phyloP scores from a whole-genome alignment of 2,888 invertebrate species.

The Gortyna flavago region DNA sequence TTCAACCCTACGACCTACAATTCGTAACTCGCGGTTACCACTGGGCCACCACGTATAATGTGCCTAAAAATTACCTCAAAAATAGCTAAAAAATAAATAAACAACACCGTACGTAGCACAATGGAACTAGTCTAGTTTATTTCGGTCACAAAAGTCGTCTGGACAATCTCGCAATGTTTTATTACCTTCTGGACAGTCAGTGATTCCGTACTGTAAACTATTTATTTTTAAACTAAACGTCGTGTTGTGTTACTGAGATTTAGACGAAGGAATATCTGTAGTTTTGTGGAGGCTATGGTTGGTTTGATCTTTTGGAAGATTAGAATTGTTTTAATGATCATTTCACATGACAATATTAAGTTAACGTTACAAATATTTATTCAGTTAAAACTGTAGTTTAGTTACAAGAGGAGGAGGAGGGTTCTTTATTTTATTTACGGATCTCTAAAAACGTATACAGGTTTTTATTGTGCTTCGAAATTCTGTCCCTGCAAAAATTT shows the following conservation, averaged over 20 bases:
- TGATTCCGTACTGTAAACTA: slow-evolving; percentile 57
- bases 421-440: neutral
- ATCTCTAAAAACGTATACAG: slow-evolving; percentile 1
- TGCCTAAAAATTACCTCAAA: slow-evolving; percentile 26
- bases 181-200: slow-evolving; percentile 63
- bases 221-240: slow-evolving; percentile 64
- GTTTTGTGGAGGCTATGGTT: neutral
- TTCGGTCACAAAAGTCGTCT: slow-evolving; percentile 67
- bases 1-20: neutral
- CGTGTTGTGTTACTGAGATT: slow-evolving; percentile 42
- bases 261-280: slow-evolving; percentile 9
- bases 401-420: neutral
- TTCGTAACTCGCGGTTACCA: neutral
- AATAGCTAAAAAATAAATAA: slow-evolving; percentile 36
- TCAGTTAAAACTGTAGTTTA: neutral
- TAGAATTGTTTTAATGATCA: too few species aligned
- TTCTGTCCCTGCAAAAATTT: neutral
- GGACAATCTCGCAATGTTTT: slow-evolving; percentile 67
- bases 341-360: neutral
- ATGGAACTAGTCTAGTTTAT: slow-evolving; percentile 59
- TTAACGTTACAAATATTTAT: neutral
- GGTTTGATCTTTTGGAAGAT: neutral
- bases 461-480: neutral
- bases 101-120: slow-evolving; percentile 48
- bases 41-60: neutral